Evolutionary conservation across 2,888 invertebrate genomes (phyloP), one percentile per base, ranked within the genome.

Genomic region (Elgonia sp.): DNA sequence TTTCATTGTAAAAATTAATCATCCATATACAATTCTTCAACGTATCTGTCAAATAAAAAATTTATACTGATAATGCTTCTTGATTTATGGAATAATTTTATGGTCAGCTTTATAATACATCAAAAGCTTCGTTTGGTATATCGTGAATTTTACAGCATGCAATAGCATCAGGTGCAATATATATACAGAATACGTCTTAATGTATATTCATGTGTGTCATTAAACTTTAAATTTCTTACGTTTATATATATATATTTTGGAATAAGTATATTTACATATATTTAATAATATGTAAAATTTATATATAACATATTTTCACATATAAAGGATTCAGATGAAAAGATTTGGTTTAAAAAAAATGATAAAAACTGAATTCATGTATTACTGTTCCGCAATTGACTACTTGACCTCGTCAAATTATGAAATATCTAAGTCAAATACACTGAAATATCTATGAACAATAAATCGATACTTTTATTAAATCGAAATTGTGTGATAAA

Each of bases 141-240:
- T 40, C 39, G 65, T 65, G 40, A 65, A 39, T 65, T 97, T 39
- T 96, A 97, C 57, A 57, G 12, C 57, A 57, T 57, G 57, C 69
- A 69, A 69, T 69, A 69, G 50, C 50, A 69, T 69, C 69, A 50
- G 69, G 69, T 50, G 50, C 69, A 50, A 69, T 40, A 69, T 50
- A 69, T 29, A 16, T 29, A 29, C 29, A 29, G 29, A 29, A 1
- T 29, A 29, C 29, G 29, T 69, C 16, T 20, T 60, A 60, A 29
- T 29, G 21, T 60, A 29, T 29, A 60, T 60, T 53, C 16, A 53
- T 53, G 16, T 12, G 8, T 60, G 21, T 21, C 21, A 60, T 20
- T 21, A 60, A 60, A 60, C 29, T 20, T 21, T 2, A 16, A 12
- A 60, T 60, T 60, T 60, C 12, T 60, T 60, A 29, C 29, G 29